phyloP scores from a whole-genome alignment of 64 coral and sea anemone species.

The Montipora sp. region DNA sequence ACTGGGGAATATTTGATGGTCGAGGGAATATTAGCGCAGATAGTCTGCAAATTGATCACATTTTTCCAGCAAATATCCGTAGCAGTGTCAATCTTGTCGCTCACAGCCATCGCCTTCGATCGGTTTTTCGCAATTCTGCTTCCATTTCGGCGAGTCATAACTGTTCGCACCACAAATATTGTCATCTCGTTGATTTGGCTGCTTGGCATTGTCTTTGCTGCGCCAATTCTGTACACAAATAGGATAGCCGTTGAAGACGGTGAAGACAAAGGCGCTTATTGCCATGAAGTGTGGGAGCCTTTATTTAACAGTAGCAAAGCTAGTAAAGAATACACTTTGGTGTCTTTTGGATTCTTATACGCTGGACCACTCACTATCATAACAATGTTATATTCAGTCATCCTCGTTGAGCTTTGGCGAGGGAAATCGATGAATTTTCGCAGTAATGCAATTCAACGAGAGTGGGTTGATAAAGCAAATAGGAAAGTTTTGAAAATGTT shows the following conservation, averaged over 20 bases:
- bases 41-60: conserved; percentile 62
- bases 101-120: conserved; percentile 76
- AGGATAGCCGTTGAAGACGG: neutral
- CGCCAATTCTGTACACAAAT: conserved; percentile 51
- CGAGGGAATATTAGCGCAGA: conserved; percentile 4
- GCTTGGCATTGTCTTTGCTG: neutral
- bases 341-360: conserved; percentile 57
- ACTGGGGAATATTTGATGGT: neutral
- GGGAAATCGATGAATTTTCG: conserved; percentile 25
- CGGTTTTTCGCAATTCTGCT: conserved; percentile 73
- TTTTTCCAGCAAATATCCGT: conserved; percentile 65
- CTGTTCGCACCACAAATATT: conserved; percentile 7
- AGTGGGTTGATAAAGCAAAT: conserved; percentile 29
- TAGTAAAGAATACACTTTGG: conserved; percentile 47
- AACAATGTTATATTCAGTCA: conserved; percentile 52
- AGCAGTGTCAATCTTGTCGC: conserved; percentile 71
- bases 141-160: conserved; percentile 53
- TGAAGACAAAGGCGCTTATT: neutral
- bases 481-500: conserved; percentile 67
- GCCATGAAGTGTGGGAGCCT: conserved; percentile 60
- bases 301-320: conserved; percentile 47
- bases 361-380: conserved; percentile 47
- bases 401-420: conserved; percentile 55
- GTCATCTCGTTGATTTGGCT: conserved; percentile 46
- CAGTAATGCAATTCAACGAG: conserved; percentile 6